Evolutionary conservation across 2,113 vertebrate species (phyloP), one percentile per base, ranked within the genome.

Genomic region (Otocyon megalotis): DNA sequence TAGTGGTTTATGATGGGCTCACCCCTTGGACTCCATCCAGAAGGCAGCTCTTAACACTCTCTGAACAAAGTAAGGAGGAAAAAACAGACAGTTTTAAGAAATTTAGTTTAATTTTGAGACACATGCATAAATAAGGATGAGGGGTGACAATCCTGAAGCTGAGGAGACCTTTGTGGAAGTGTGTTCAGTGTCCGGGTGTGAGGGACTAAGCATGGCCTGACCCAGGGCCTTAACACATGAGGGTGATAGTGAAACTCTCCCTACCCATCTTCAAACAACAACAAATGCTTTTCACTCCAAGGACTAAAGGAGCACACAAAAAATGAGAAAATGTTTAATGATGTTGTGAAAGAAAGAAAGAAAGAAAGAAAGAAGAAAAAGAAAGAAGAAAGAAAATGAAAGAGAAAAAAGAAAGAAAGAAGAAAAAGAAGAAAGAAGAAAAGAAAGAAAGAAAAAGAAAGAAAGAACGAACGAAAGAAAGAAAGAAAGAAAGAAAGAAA

Each of bases 141-240:
- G 7, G 20, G 24, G 22, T 16, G 3, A 54, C 56, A 60, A 26
- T 76, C 28, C 72, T 54, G 22, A n/a, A 48, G 83, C 12, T n/a
- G 22, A 28, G 48, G 50, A 95, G 62, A n/a, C 17, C 19, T 72
- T 72, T 22, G 10, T 32, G 26, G 28, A 69, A 7, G 4, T 0
- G 7, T 19, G 28, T 63, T n/a, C 30, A 2, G 2, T 0, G 37
- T 15, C 83, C 19, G 0, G 8, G 19, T 11, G 14, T 15, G 16
- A 67, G 50, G 20, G 65, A 1, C 2, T 0, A 1, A 24, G 10
- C 0, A 2, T 2, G 3, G 19, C 30, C 0, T 0, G 16, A 2
- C 0, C 5, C 2, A 2, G 14, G 32, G n/a, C 17, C 43, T 76
- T 20, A 3, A 37, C 22, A 10, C 2, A 9, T 10, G 37, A n/a